A percentile compares a stretch with the other conserved stretches of the same genome.
These are phyloP conservation scores for Cebus imitator DNA, from an alignment of 2,113 vertebrate species.

Conservation along the genomic window DNA sequence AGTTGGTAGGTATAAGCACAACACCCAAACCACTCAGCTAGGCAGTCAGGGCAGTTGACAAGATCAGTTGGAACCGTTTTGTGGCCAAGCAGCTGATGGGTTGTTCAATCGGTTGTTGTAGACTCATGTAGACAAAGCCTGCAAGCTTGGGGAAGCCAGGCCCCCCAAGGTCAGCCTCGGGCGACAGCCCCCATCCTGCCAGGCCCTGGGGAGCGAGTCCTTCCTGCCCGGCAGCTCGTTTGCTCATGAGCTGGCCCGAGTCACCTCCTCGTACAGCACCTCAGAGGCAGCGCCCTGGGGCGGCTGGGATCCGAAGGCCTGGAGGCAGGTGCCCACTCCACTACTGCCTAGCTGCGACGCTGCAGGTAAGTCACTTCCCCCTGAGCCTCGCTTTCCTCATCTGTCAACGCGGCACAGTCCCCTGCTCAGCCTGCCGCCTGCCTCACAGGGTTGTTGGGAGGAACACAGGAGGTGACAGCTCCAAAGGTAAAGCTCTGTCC, in stretches of 20 bases:
- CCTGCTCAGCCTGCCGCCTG: conserved; percentile 66
- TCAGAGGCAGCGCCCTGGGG: conserved; percentile 78
- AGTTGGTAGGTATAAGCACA: background rate
- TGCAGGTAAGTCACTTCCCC: conserved; percentile 69
- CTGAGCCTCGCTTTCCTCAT: conserved; percentile 71
- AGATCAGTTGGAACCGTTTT: conserved; percentile 42
- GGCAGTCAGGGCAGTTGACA: conserved; percentile 45
- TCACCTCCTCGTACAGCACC: conserved; percentile 76
- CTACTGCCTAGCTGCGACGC: conserved; percentile 74
- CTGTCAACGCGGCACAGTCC: conserved; percentile 41
- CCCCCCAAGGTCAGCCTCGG: conserved; percentile 74
- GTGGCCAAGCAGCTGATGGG: conserved; percentile 66
- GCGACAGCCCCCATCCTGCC: conserved; percentile 73
- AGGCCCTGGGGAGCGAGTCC: conserved; percentile 74
- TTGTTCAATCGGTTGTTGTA: conserved; percentile 80
- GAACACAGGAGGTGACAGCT: conserved; percentile 72
- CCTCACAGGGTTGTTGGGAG: conserved; percentile 58
- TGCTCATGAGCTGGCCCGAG: conserved; percentile 75
- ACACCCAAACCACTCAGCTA: background rate
- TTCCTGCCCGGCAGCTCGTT: conserved; percentile 76
- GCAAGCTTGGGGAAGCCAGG: conserved; percentile 78
- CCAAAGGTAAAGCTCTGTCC: conserved; percentile 9
- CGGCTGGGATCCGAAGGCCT: conserved; percentile 78
- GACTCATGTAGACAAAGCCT: conserved; percentile 79
- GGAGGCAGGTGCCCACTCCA: conserved; percentile 71